phyloP scores from a whole-genome alignment of 2,888 invertebrate species.

The Phrixothrix hirtus region DNA sequence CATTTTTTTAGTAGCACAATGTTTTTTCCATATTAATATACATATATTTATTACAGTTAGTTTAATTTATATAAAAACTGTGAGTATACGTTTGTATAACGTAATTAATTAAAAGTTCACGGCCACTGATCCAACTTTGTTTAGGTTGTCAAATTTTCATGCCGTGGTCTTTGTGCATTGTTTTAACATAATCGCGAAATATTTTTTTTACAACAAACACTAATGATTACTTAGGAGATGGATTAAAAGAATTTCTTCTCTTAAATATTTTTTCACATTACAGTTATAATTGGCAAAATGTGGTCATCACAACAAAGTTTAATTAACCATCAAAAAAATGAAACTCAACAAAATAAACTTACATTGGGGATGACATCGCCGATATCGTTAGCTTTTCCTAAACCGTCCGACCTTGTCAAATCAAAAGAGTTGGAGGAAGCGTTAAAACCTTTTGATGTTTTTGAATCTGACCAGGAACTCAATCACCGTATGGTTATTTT shows the following conservation, averaged over 20 bases:
- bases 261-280: neutral
- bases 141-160: neutral
- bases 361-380: constrained; percentile 93
- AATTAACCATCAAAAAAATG: constrained; percentile 53
- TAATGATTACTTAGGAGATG: too few species aligned
- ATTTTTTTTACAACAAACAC: too few species aligned
- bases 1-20: constrained; percentile 8
- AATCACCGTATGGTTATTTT: constrained; percentile 86
- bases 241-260: neutral
- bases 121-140: neutral
- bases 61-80: constrained; percentile 14
- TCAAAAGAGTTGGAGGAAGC: constrained; percentile 78
- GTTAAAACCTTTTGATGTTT: constrained; percentile 82
- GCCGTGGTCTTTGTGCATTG: neutral
- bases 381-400: constrained; percentile 85
- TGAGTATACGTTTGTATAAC: constrained; percentile 11
- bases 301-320: constrained; percentile 60
- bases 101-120: too few species aligned
- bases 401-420: constrained; percentile 74
- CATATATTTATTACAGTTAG: constrained; percentile 9
- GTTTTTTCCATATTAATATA: constrained; percentile 11
- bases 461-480: constrained; percentile 87
- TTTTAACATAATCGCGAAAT: too few species aligned
- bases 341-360: constrained; percentile 60
- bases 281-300: constrained; percentile 52